Conservation (phyloP, 2,888 invertebrate species). For the Eristalinus aeneus region DNA sequence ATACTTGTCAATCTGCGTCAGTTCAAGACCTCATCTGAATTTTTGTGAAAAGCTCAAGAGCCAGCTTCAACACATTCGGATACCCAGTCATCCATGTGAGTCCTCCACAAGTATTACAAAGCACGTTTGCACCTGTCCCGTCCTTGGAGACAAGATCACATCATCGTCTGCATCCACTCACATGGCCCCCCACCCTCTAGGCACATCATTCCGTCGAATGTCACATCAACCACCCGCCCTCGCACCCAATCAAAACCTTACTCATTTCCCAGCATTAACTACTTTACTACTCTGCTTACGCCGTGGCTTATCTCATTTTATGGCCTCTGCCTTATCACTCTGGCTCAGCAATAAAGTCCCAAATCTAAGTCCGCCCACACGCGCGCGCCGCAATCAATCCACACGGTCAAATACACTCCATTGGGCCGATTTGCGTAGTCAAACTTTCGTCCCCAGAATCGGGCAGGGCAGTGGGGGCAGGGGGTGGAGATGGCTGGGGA, state of each 20-base stretch:
- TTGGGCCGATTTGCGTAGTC: slow-evolving; percentile 56
- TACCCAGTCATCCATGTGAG: too few relatives aligned
- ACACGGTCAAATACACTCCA: slow-evolving; percentile 55
- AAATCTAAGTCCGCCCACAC: slow-evolving; percentile 37
- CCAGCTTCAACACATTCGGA: too few relatives aligned
- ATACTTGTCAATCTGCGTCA: too few relatives aligned
- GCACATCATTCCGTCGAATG: background rate
- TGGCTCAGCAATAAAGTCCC: slow-evolving; percentile 38
- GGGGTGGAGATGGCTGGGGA: slow-evolving; percentile 15
- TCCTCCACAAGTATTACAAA: too few relatives aligned
- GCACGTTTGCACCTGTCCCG: too few relatives aligned
- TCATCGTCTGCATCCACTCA: background rate
- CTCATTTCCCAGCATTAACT: slow-evolving; percentile 10
- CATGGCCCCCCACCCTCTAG: background rate
- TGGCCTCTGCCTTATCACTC: slow-evolving; percentile 46
- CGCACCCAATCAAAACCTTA: background rate
- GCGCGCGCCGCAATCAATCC: slow-evolving; percentile 63
- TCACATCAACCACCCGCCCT: background rate
- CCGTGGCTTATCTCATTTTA: slow-evolving; percentile 55
- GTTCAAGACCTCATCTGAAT: too few relatives aligned
- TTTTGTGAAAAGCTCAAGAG: too few relatives aligned
- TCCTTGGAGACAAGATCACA: too few relatives aligned
- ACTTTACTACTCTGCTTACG: slow-evolving; percentile 36
- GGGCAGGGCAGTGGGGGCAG: slow-evolving; percentile 27
- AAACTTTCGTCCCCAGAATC: background rate